Evolutionary conservation across 2,888 invertebrate genomes (phyloP), one percentile per base, ranked within the genome.

Genomic region (Apodemia hepburni): DNA sequence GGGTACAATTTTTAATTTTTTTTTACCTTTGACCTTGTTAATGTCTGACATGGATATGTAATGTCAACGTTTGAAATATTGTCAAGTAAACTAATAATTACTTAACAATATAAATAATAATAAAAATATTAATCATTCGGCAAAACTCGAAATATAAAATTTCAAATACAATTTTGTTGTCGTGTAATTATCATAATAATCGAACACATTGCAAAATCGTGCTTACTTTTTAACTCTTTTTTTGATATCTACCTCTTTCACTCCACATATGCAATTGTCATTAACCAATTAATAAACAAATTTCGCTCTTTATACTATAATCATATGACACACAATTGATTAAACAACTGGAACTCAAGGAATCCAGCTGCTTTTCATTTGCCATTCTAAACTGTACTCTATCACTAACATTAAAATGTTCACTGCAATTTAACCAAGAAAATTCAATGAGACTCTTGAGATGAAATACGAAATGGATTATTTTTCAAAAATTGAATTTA

Each of bases 401-500:
- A 78, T 33, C 33, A 22, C 42, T 47, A 58, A 11, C 0, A 0
- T 0, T 59, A 76, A 85, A 76, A 73, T 45, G 74, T 72, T 72
- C 65, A 73, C 68, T 75, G 70, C 83, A 57, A 64, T 57, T 69
- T 65, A 70, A 42, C 58, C 45, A 29, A 65, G 60, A 67, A 72
- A 72, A 80, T 84, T 86, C 84, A 87, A 84, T 84, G 85, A 83
- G 79, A 75, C 82, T 78, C 79, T 84, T 80, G 81, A 81, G 83
- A 87, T 87, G 84, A 88, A 88, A 89, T 85, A 84, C 86, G 86
- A 87, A 88, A 87, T 87, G 88, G 87, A 90, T 89, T 89, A 87
- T 89, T 91, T 91, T 89, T 89, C 85, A 88, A 90, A 91, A 90
- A 91, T 88, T 89, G 89, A 87, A 90, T 90, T 88, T 89, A 87